These are phyloP conservation scores for Lepus townsendii DNA, from an alignment of 2,797 vertebrate species.

Conservation along the genomic window DNA sequence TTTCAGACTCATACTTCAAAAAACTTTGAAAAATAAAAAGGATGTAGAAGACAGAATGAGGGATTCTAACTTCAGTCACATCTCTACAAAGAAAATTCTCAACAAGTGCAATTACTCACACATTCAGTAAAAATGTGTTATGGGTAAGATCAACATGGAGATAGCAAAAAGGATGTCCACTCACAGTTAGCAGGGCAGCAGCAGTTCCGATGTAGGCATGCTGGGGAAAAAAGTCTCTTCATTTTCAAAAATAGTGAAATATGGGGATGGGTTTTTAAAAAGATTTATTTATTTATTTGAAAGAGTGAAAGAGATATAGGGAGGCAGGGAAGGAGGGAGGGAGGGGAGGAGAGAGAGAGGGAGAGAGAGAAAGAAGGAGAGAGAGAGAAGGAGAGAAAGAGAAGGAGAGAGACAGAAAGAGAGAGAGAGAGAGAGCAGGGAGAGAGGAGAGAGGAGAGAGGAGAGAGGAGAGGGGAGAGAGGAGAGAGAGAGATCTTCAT, in stretches of 20 bases:
- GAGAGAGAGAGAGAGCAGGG: no score
- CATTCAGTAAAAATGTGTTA: constrained; percentile 60
- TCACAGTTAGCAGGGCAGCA: background rate
- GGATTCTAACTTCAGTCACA: constrained; percentile 62
- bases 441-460: no score
- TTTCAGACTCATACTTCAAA: constrained; percentile 57
- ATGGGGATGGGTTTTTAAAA: no score
- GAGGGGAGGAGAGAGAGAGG: no score
- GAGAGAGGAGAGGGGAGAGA: no score
- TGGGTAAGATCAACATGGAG: constrained; percentile 28
- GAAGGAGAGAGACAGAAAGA: no score
- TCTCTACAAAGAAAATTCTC: constrained; percentile 57
- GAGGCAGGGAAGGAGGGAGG: no score
- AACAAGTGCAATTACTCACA: constrained; percentile 8
- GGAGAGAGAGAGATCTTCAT: no score
- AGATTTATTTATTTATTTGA: no score
- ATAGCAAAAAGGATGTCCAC: constrained; percentile 12
- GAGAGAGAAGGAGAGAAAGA: no score
- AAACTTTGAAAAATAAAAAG: constrained; percentile 58
- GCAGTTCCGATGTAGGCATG: background rate
- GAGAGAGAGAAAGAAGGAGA: no score
- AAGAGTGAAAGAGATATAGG: no score
- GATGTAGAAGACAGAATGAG: constrained; percentile 49
- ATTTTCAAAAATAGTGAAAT: constrained; percentile 37
- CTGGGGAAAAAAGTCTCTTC: constrained; percentile 33